Percentiles rank a stretch among this genome's conserved stretches.
Evolutionary conservation across 2,797 vertebrate genomes (phyloP).

Genomic region (Hafferia zeledoni): DNA sequence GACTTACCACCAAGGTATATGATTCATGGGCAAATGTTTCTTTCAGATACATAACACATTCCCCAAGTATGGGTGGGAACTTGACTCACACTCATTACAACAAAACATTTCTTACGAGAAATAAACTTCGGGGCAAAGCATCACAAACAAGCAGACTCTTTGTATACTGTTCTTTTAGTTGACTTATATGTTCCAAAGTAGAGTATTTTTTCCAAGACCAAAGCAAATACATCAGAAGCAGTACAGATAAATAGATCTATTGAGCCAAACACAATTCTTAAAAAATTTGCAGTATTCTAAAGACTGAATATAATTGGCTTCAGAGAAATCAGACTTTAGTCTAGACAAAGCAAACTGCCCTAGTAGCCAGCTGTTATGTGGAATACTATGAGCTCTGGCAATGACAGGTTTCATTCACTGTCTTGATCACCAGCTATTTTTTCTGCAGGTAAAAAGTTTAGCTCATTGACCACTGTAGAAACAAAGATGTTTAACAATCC

Average conservation of each 20-base stretch:
- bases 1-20: not conserved
- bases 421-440: not conserved
- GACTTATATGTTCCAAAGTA: conserved; percentile 38
- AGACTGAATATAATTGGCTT: conserved; percentile 2
- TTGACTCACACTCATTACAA: not conserved
- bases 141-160: conserved; percentile 58
- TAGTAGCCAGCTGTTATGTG: not conserved
- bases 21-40: not conserved
- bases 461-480: not conserved
- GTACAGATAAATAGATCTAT: conserved; percentile 53
- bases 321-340: not conserved
- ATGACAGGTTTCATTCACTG: not conserved
- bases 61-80: not conserved
- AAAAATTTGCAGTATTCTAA: not conserved
- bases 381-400: not conserved
- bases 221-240: conserved; percentile 57
- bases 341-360: conserved; percentile 40
- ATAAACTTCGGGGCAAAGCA: conserved; percentile 26
- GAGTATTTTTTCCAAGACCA: conserved; percentile 55
- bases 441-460: not conserved
- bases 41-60: not conserved
- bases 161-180: conserved; percentile 56
- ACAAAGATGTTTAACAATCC: not conserved
- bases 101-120: not conserved
- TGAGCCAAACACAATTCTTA: conserved; percentile 36